These are phyloP conservation scores for Ephialtes manifestator DNA, from an alignment of 2,888 invertebrate species.

Conservation along the genomic window DNA sequence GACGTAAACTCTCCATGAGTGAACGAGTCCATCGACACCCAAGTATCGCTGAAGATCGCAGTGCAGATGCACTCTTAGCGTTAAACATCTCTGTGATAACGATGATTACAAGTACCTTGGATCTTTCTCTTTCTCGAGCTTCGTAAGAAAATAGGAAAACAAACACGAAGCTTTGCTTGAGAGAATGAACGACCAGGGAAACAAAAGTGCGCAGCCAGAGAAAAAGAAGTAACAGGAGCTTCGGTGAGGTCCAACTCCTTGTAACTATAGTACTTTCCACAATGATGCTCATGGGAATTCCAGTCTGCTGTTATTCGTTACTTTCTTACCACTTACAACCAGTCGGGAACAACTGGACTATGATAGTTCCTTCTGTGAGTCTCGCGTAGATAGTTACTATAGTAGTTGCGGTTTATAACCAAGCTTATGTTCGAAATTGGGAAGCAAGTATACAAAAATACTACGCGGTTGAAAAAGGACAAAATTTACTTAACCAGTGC, in stretches of 20 bases:
- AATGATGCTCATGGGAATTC: constrained; percentile 4
- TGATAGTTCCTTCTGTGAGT: background rate
- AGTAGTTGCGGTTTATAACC: constrained; percentile 11
- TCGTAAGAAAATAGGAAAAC: background rate
- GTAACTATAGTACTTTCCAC: background rate
- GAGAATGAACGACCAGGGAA: constrained; percentile 9
- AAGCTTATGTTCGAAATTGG: constrained; percentile 23
- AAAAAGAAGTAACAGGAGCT: constrained; percentile 1
- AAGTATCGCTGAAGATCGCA: background rate
- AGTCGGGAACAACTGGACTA: constrained; percentile 9
- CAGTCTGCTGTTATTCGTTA: constrained; percentile 19
- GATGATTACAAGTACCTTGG: constrained; percentile 16
- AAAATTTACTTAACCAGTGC: constrained; percentile 11
- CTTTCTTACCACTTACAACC: background rate
- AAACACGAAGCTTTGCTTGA: constrained; percentile 4
- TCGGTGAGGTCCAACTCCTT: constrained; percentile 10
- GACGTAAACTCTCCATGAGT: background rate
- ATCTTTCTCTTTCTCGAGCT: background rate
- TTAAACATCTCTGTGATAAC: constrained; percentile 18
- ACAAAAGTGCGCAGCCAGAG: background rate
- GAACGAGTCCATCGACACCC: constrained; percentile 11
- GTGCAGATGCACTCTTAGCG: background rate
- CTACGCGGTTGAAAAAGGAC: constrained; percentile 6
- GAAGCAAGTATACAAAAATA: constrained; percentile 1
- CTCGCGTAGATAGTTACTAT: constrained; percentile 9